Conservation (phyloP, 2,888 invertebrate genomes). For the Philereme transversata region DNA sequence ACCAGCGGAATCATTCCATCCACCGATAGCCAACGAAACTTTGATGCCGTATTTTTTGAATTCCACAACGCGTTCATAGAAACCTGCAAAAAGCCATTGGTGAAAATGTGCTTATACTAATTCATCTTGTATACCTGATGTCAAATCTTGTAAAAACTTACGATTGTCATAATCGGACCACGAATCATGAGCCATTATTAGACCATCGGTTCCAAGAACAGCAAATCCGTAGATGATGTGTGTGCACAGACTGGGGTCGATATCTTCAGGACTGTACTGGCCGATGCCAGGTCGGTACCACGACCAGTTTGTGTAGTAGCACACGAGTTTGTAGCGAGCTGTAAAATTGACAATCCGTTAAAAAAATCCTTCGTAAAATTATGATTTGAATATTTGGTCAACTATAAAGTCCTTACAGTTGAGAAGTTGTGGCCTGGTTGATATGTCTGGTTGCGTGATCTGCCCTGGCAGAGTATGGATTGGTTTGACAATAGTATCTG, state of each 20-base stretch:
- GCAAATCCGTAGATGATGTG: slow-evolving; percentile 97
- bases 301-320: slow-evolving; percentile 97
- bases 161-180: slow-evolving; percentile 96
- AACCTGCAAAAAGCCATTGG: slow-evolving; percentile 74
- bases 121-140: neutral
- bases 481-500: slow-evolving; percentile 41
- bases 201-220: slow-evolving; percentile 92
- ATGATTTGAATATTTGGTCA: neutral
- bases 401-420: slow-evolving; percentile 57
- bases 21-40: slow-evolving; percentile 95
- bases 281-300: slow-evolving; percentile 94
- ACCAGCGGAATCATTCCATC: slow-evolving; percentile 97
- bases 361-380: neutral
- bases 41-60: slow-evolving; percentile 92
- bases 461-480: slow-evolving; percentile 62
- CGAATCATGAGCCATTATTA: slow-evolving; percentile 92
- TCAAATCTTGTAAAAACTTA: slow-evolving; percentile 62
- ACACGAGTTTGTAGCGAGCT: slow-evolving; percentile 92
- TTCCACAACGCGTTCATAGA: slow-evolving; percentile 92
- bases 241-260: slow-evolving; percentile 94
- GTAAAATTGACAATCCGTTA: slow-evolving; percentile 53
- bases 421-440: slow-evolving; percentile 59
- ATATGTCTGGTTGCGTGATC: slow-evolving; percentile 49
- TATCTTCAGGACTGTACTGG: slow-evolving; percentile 93
- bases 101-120: too few relatives aligned